Base-by-base conservation (phyloP, 2,113 vertebrate genomes). In the Abramis brama region DNA sequence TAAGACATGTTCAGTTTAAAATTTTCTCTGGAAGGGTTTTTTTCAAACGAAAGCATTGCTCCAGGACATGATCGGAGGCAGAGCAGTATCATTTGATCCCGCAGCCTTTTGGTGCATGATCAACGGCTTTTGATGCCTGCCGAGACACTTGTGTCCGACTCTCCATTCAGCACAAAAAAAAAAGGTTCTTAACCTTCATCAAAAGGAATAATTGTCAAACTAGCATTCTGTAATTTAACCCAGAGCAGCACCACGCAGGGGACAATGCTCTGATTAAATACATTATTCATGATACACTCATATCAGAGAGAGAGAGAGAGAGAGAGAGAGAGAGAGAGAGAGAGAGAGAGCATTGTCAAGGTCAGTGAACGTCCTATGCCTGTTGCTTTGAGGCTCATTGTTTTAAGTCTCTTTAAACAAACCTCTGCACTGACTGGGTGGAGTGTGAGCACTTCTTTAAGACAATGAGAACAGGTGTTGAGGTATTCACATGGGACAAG, bases 251-350 rank as follows among this genome's bases (percentile, higher is more conserved):
- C 39, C 57, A 43, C 21, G 79, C 55, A 43, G 83, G 89, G 17
- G 86, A 92, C 71, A 85, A n/a, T 10, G 43, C 77, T 52, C 79
- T 87, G 86, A 89, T 83, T 83, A 75, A 87, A 82, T 87, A 87
- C 87, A 77, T 87, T 15, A 89, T 90, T 86, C 68, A 85, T 66
- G 76, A 64, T 47, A 87, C 25, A 62, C 39, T 83, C 50, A 73
- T 33, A 33, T 33, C 33, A 33, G 27, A 25, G 52, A 55, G 19
- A 70, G 66, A 36, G 30, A 68, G 64, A 25, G 17, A 68, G 66
- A 36, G 64, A 33, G 27, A 68, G 64, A 25, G 17, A 68, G 66
- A 36, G 30, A 68, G 64, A 25, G 19, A 70, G 66, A 68, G 19
- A 36, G 66, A 36, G 66, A 36, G 30, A 68, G 64, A 13, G 6